Percentiles rank a stretch among this genome's conserved stretches.
Evolutionary conservation across 2,888 invertebrate genomes (phyloP).

Genomic region (Orthonevra nobilis): DNA sequence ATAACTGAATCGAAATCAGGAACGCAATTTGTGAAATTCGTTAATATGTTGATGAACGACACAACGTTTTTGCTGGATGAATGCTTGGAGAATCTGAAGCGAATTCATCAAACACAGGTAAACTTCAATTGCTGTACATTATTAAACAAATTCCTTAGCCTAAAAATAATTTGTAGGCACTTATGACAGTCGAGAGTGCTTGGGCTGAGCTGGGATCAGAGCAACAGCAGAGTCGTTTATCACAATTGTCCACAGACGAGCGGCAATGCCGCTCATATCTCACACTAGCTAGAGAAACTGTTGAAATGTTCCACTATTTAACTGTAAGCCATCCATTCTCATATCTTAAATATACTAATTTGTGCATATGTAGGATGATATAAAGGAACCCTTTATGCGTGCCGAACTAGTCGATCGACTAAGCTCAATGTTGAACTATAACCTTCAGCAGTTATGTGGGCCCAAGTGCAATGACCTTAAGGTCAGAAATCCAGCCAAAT

Average conservation of each 20-base stretch:
- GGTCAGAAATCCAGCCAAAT: slow-evolving; percentile 95
- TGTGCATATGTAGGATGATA: slow-evolving; percentile 83
- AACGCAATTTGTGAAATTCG: slow-evolving; percentile 96
- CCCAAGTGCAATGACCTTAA: slow-evolving; percentile 96
- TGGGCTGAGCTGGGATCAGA: slow-evolving; percentile 86
- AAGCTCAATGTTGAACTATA: slow-evolving; percentile 99
- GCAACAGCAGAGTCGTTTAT: slow-evolving; percentile 87
- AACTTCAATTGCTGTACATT: too few relatives aligned
- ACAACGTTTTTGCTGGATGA: slow-evolving; percentile 98
- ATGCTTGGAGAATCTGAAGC: slow-evolving; percentile 93
- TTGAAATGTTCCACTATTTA: slow-evolving; percentile 98
- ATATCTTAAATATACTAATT: not conserved
- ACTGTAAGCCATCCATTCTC: too few relatives aligned
- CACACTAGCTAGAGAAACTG: slow-evolving; percentile 95
- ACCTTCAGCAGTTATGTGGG: slow-evolving; percentile 97
- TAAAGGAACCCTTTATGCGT: slow-evolving; percentile 95
- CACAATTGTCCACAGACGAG: slow-evolving; percentile 92
- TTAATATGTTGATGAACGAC: slow-evolving; percentile 98
- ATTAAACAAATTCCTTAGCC: too few relatives aligned
- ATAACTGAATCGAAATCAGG: slow-evolving; percentile 95
- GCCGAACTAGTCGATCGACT: slow-evolving; percentile 96
- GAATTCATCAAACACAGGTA: slow-evolving; percentile 93
- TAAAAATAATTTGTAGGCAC: slow-evolving; percentile 73
- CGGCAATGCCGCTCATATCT: slow-evolving; percentile 94
- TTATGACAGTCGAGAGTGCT: slow-evolving; percentile 86